Percentiles rank a stretch among this genome's conserved stretches.
phyloP scores from a whole-genome alignment of 2,888 invertebrate genomes.

The Xestia rhomboidea region DNA sequence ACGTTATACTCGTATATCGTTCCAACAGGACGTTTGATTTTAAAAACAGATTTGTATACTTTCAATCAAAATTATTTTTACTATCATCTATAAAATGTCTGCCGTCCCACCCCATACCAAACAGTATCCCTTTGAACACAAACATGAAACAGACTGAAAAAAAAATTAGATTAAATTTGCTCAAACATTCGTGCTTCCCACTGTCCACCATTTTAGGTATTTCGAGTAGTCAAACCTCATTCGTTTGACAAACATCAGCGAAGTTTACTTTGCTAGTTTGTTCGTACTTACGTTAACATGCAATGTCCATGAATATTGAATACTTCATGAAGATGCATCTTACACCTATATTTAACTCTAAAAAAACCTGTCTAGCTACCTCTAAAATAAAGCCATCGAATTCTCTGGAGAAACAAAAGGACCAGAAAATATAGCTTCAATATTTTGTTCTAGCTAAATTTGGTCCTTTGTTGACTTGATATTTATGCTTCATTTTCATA shows the following conservation, averaged over 20 bases:
- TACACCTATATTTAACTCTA: slow-evolving; percentile 27
- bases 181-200: slow-evolving; percentile 20
- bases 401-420: not conserved
- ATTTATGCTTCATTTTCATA: slow-evolving; percentile 16
- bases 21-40: not conserved
- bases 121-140: not conserved
- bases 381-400: slow-evolving; percentile 34
- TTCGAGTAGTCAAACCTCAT: slow-evolving; percentile 56
- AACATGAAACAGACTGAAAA: slow-evolving; percentile 1
- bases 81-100: not conserved
- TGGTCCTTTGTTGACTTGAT: slow-evolving; percentile 6
- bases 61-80: not conserved
- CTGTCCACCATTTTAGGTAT: slow-evolving; percentile 43
- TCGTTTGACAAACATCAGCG: slow-evolving; percentile 58
- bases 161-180: slow-evolving; percentile 11
- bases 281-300: slow-evolving; percentile 51
- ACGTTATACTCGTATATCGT: not conserved
- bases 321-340: slow-evolving; percentile 51
- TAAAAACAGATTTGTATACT: not conserved
- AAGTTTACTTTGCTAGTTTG: slow-evolving; percentile 44
- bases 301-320: slow-evolving; percentile 54
- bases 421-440: slow-evolving; percentile 12
- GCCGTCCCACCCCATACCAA: not conserved
- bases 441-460: slow-evolving; percentile 18
- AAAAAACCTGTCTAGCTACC: slow-evolving; percentile 23